Percentiles rank a stretch among this genome's conserved stretches.
phyloP scores from a whole-genome alignment of 2,113 vertebrate genomes.

The Boleophthalmus pectinirostris region DNA sequence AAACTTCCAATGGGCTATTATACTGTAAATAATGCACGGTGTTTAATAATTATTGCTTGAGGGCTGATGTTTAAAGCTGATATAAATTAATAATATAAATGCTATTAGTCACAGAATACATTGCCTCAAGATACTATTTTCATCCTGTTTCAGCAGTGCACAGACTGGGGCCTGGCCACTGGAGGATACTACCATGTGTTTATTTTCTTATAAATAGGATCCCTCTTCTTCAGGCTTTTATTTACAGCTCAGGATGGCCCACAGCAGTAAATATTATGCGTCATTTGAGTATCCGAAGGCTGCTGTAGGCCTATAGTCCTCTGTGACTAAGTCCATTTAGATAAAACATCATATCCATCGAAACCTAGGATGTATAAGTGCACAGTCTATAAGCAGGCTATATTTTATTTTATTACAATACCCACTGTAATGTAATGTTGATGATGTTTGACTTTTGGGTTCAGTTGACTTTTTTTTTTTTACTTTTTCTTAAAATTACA shows the following conservation, averaged over 20 bases:
- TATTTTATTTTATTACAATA: background rate
- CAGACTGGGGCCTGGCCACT: background rate
- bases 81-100: slow-evolving; percentile 10
- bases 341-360: slow-evolving; percentile 1
- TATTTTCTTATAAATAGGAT: slow-evolving; percentile 12
- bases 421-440: no score
- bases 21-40: background rate
- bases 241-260: background rate
- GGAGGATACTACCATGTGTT: slow-evolving; percentile 1
- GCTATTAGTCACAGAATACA: slow-evolving; percentile 10
- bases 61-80: slow-evolving; percentile 9
- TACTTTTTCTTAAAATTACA: background rate
- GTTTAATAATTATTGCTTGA: background rate
- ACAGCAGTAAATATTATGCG: background rate
- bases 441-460: background rate
- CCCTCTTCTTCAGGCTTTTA: background rate
- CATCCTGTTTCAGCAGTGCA: background rate
- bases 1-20: background rate
- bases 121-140: slow-evolving; percentile 1
- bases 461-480: background rate
- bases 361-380: background rate
- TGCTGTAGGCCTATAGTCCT: background rate
- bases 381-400: background rate
- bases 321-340: slow-evolving; percentile 6
- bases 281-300: background rate